phyloP scores from a whole-genome alignment of 2,797 vertebrate species.

The Rhinophrynus dorsalis region DNA sequence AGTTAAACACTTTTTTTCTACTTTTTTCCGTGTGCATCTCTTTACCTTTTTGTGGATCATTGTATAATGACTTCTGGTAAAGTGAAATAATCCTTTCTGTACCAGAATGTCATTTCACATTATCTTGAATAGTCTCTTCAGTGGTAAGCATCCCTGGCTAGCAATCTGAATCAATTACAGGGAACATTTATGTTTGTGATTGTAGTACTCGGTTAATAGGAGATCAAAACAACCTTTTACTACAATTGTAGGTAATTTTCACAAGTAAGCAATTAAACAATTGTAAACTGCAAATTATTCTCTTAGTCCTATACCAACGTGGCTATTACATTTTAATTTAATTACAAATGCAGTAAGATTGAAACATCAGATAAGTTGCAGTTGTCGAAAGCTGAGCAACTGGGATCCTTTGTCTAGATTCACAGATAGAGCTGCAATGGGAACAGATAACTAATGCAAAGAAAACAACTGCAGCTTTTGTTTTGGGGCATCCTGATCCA shows the following conservation, averaged over 20 bases:
- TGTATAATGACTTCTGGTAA: too few species aligned
- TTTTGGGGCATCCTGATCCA: conserved; percentile 53
- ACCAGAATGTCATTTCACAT: too few species aligned
- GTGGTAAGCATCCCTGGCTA: too few species aligned
- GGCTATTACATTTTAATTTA: not conserved
- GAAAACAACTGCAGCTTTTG: conserved; percentile 59
- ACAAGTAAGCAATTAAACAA: conserved; percentile 10
- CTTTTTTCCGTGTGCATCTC: too few species aligned
- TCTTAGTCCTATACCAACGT: not conserved
- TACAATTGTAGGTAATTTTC: not conserved
- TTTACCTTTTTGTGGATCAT: too few species aligned
- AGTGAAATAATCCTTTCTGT: too few species aligned
- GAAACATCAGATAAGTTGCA: not conserved
- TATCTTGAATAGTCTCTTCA: too few species aligned
- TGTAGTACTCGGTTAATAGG: too few species aligned
- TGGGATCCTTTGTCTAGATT: not conserved
- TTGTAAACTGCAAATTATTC: not conserved
- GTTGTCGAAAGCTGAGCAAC: conserved; percentile 3
- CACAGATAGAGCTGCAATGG: not conserved
- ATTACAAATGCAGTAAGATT: not conserved
- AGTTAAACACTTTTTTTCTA: too few species aligned
- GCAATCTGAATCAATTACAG: too few species aligned
- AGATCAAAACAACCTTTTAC: too few species aligned
- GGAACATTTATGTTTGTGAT: too few species aligned
- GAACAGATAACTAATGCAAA: not conserved